Base-by-base conservation (phyloP, 2,888 invertebrate species). In the Hemithea aestivaria region DNA sequence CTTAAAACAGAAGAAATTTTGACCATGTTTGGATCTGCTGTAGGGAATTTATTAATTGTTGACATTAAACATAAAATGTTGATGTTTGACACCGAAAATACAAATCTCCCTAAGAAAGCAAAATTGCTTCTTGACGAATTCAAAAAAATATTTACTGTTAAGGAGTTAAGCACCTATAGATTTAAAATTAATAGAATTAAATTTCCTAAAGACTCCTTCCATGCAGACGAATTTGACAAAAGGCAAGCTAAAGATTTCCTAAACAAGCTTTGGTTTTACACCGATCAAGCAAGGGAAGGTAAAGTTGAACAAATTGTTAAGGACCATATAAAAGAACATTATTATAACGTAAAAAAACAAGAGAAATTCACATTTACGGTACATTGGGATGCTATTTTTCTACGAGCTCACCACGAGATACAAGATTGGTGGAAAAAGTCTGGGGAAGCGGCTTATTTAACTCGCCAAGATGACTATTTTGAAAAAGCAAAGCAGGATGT, bases 381-480 rank as follows among this genome's bases (percentile, higher is more conserved):
- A 30, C 63, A 66, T 38, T 56, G 66, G 0, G 67, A 69, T 35
- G 64, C 66, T 4, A 66, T 67, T 31, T 69, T 58, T 38, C 47
- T 66, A 7, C 53, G 58, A 40, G 62, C 60, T 36, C 69, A 69
- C 35, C 66, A 66, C n/a, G 58, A 62, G 47, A 54, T 69, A 37
- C 66, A 66, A 48, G 66, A 66, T 40, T 69, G 69, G 69, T 69
- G 69, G 69, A 61, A 66, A 50, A 39, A 45, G 25, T 46, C 48
- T 27, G 51, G 52, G 1, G 45, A 56, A 22, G 57, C 56, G 1
- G 42, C 45, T 4, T 68, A 67, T 28, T 39, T 67, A 20, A 62
- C 56, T 6, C 56, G 53, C 34, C 40, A 30, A 6, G 58, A 53
- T 32, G 48, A 46, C 7, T 58, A 58, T 36, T 68, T 60, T 35